These are phyloP conservation scores for Tenthredo scrophulariae DNA, from an alignment of 2,888 invertebrate genomes.

Conservation along the genomic window DNA sequence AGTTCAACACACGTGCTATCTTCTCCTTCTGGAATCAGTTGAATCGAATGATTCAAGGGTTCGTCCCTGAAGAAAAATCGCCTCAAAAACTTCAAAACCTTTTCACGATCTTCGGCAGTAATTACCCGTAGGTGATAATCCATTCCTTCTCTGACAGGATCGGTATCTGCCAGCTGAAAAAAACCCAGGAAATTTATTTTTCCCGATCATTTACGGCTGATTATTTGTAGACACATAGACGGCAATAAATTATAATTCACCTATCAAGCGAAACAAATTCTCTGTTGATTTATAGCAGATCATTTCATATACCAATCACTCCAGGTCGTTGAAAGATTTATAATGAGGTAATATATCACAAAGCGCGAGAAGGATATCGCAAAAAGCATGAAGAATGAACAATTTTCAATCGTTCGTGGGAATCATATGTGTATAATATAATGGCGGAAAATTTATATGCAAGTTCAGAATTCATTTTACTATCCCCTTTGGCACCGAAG, in stretches of 20 bases:
- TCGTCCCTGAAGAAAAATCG: constrained; percentile 87
- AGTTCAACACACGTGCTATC: constrained; percentile 83
- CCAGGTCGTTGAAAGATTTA: neutral
- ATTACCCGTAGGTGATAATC: constrained; percentile 78
- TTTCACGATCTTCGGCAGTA: constrained; percentile 79
- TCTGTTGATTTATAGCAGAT: neutral
- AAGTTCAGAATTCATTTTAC: neutral
- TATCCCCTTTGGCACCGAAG: neutral
- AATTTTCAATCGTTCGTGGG: neutral
- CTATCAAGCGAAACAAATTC: neutral
- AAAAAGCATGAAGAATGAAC: neutral
- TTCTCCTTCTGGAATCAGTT: constrained; percentile 82
- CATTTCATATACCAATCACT: neutral
- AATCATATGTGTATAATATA: neutral
- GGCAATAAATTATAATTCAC: neutral
- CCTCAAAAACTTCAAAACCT: constrained; percentile 81
- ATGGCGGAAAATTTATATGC: neutral
- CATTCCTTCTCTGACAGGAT: constrained; percentile 64
- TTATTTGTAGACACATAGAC: neutral
- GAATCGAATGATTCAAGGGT: constrained; percentile 84
- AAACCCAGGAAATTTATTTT: neutral
- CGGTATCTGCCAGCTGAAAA: constrained; percentile 71
- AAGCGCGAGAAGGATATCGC: neutral
- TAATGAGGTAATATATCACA: neutral
- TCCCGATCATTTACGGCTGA: neutral